A percentile compares a stretch with the other conserved stretches of the same genome.
Conservation (phyloP, 2,113 vertebrate genomes). For the Galbula dea region DNA sequence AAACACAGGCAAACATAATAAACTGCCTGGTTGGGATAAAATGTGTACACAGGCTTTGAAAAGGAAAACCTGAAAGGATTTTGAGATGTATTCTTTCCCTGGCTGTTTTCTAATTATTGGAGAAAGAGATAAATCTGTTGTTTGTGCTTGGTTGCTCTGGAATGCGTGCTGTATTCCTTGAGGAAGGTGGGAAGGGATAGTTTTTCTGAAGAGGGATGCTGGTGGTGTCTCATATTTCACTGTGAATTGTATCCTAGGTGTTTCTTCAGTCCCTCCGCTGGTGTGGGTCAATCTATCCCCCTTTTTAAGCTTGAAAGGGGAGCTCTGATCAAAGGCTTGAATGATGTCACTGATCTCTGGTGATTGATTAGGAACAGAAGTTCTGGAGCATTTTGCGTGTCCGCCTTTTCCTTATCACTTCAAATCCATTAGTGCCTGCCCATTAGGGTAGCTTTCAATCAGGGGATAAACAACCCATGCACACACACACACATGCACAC, state of each 20-base stretch:
- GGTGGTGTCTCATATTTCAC: constrained; percentile 72
- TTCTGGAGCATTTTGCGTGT: constrained; percentile 74
- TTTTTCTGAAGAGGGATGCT: constrained; percentile 49
- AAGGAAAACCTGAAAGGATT: constrained; percentile 33
- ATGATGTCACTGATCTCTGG: constrained; percentile 88
- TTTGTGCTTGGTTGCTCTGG: constrained; percentile 62
- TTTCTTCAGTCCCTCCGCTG: constrained; percentile 62
- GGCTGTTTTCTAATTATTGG: constrained; percentile 11
- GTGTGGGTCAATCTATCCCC: constrained; percentile 66
- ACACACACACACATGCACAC: no score
- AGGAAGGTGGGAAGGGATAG: constrained; percentile 51
- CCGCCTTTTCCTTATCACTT: constrained; percentile 66
- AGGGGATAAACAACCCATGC: background rate
- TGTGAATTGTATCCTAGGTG: constrained; percentile 74
- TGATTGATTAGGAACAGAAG: constrained; percentile 94
- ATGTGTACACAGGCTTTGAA: background rate
- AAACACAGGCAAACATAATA: background rate
- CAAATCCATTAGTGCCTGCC: constrained; percentile 64
- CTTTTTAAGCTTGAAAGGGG: constrained; percentile 81
- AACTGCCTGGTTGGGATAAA: background rate
- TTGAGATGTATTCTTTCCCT: background rate
- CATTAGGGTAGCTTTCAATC: constrained; percentile 13
- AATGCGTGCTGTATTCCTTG: constrained; percentile 56
- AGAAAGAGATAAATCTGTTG: constrained; percentile 46
- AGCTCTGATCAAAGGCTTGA: constrained; percentile 90